phyloP scores from a whole-genome alignment of 2,888 invertebrate species.

The Diarsia dahlii region DNA sequence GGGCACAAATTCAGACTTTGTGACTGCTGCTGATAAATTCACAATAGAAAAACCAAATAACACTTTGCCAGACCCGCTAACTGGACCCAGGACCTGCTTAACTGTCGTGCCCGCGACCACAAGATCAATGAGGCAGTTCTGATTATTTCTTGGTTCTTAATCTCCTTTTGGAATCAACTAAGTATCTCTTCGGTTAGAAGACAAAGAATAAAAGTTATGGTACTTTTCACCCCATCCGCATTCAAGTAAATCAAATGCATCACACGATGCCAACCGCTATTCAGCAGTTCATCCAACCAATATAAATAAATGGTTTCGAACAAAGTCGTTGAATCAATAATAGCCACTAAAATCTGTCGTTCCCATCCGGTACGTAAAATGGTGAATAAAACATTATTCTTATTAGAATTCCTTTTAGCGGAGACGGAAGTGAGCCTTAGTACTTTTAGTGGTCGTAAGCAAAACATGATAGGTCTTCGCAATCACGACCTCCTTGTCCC shows the following conservation, averaged over 20 bases:
- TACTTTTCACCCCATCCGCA: not conserved
- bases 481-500: slow-evolving; percentile 58
- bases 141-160: too few species aligned
- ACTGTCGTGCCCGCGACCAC: too few species aligned
- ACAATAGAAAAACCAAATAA: too few species aligned
- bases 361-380: slow-evolving; percentile 57
- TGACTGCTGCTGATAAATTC: too few species aligned
- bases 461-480: slow-evolving; percentile 69
- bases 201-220: not conserved
- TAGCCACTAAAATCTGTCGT: slow-evolving; percentile 60
- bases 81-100: too few species aligned
- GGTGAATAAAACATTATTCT: slow-evolving; percentile 64
- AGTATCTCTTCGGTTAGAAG: not conserved
- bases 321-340: slow-evolving; percentile 62
- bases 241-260: slow-evolving; percentile 4
- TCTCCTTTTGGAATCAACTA: too few species aligned
- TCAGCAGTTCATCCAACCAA: slow-evolving; percentile 6
- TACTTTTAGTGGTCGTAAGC: slow-evolving; percentile 73
- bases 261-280: not conserved
- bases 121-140: too few species aligned
- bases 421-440: slow-evolving; percentile 53
- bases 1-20: too few species aligned
- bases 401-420: slow-evolving; percentile 64
- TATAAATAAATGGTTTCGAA: slow-evolving; percentile 39
- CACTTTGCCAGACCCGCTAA: too few species aligned